Evolutionary conservation across 2,113 vertebrate genomes (phyloP).

Genomic region (Carollia perspicillata): DNA sequence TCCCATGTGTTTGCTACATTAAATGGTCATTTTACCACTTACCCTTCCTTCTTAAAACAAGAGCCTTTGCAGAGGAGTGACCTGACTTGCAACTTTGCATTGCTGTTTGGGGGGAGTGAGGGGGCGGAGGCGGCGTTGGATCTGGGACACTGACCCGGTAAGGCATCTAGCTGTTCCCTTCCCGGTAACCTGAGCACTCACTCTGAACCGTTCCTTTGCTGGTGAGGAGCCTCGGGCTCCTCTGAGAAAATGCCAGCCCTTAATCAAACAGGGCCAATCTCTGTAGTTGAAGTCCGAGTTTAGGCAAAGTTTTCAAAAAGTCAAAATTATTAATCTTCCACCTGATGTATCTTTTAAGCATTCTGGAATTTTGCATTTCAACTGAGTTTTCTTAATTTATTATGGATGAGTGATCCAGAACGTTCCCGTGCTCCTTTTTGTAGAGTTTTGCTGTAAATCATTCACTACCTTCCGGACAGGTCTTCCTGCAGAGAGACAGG

Average conservation of each 20-base stretch:
- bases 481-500: background rate
- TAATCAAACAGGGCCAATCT: background rate
- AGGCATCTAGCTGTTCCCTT: background rate
- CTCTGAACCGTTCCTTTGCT: background rate
- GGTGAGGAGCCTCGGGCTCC: background rate
- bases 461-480: background rate
- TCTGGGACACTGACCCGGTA: background rate
- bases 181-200: background rate
- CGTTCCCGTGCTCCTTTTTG: background rate
- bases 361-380: constrained; percentile 33
- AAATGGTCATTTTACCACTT: background rate
- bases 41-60: background rate
- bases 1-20: background rate
- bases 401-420: background rate
- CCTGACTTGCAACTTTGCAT: background rate
- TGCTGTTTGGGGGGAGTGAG: background rate
- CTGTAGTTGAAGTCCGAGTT: background rate
- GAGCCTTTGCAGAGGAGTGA: background rate
- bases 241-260: constrained; percentile 30
- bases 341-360: background rate
- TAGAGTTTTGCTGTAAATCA: background rate
- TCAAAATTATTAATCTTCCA: background rate
- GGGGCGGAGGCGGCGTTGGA: background rate
- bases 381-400: background rate
- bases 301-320: background rate